Evolutionary conservation across 2,888 invertebrate species (phyloP).

Genomic region (Antitype chi): DNA sequence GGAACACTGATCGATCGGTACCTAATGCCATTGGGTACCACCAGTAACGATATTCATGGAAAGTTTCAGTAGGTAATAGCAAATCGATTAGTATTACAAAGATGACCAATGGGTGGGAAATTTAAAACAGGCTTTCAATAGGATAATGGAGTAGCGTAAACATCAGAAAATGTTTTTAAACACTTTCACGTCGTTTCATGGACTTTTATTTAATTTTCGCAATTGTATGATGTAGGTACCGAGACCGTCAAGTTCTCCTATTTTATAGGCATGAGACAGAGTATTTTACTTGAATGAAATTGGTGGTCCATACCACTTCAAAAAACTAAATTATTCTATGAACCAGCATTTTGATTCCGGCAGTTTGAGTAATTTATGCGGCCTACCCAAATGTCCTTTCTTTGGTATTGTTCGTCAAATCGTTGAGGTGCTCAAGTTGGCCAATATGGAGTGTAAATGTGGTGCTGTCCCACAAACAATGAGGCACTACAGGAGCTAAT

Average conservation of each 20-base stretch:
- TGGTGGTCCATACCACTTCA: neutral
- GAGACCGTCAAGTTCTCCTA: no score
- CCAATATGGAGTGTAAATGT: no score
- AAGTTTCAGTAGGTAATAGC: slow-evolving; percentile 12
- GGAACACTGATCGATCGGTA: slow-evolving; percentile 30
- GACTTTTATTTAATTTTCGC: neutral
- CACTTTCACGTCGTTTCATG: slow-evolving; percentile 1
- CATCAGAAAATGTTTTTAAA: slow-evolving; percentile 19
- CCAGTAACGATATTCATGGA: slow-evolving; percentile 2
- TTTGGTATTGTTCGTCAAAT: no score
- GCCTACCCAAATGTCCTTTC: no score
- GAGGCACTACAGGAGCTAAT: no score
- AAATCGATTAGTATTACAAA: slow-evolving; percentile 10
- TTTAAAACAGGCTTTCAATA: slow-evolving; percentile 32
- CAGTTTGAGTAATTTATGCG: no score
- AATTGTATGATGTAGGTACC: neutral
- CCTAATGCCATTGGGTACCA: neutral
- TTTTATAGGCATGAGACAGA: neutral
- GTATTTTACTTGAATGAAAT: neutral
- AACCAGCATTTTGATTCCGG: no score
- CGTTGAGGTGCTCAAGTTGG: no score
- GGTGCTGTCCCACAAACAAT: no score
- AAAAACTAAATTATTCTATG: neutral
- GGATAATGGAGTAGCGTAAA: slow-evolving; percentile 7
- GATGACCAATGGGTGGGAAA: slow-evolving; percentile 5